Evolutionary conservation across 2,113 vertebrate genomes (phyloP).

Genomic region (Charadrius vociferus): DNA sequence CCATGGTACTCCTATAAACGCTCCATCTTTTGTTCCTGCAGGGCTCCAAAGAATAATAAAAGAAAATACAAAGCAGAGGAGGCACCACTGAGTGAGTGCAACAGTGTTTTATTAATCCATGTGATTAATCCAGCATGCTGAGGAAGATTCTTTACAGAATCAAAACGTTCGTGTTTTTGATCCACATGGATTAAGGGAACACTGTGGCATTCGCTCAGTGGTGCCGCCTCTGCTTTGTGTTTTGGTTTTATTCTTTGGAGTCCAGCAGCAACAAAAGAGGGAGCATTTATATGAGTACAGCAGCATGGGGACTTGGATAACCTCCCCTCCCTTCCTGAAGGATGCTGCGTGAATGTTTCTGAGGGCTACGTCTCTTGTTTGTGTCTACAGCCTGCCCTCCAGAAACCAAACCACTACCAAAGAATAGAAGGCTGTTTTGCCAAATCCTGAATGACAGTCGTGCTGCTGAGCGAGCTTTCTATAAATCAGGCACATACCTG

Average conservation of each 20-base stretch:
- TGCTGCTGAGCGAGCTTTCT: background rate
- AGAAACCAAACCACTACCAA: slow-evolving; percentile 47
- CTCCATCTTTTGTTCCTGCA: slow-evolving; percentile 60
- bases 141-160: slow-evolving; percentile 76
- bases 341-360: slow-evolving; percentile 61
- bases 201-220: slow-evolving; percentile 67
- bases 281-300: slow-evolving; percentile 69
- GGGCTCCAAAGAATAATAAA: slow-evolving; percentile 63
- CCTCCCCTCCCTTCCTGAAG: slow-evolving; percentile 37
- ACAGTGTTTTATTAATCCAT: slow-evolving; percentile 78
- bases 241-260: slow-evolving; percentile 72
- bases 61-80: slow-evolving; percentile 68
- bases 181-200: slow-evolving; percentile 77
- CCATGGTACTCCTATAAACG: slow-evolving; percentile 45
- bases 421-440: slow-evolving; percentile 33
- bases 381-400: slow-evolving; percentile 43
- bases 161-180: slow-evolving; percentile 71
- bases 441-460: slow-evolving; percentile 48
- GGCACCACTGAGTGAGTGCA: slow-evolving; percentile 63
- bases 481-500: slow-evolving; percentile 29
- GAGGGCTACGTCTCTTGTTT: slow-evolving; percentile 55
- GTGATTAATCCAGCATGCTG: slow-evolving; percentile 80
- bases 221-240: slow-evolving; percentile 71
- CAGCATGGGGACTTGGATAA: slow-evolving; percentile 57
- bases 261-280: slow-evolving; percentile 70